Percentiles rank a stretch among this genome's conserved stretches.
These are phyloP conservation scores for Pristionchus japonicus DNA, from an alignment of 2,888 invertebrate species.

Conservation along the genomic window DNA sequence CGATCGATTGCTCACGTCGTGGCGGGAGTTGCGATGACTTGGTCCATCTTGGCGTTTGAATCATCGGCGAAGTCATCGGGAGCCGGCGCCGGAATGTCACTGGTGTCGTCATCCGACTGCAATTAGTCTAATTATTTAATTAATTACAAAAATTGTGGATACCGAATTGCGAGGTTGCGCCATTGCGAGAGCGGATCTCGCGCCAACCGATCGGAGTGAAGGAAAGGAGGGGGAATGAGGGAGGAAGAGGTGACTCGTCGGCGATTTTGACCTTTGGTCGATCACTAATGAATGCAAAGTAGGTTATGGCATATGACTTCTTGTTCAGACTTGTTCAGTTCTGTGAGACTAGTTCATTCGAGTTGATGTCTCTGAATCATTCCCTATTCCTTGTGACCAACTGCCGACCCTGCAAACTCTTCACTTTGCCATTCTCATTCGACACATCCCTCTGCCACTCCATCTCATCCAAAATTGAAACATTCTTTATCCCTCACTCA, in stretches of 20 bases:
- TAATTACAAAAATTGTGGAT: neutral
- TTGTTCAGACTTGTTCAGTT: no score
- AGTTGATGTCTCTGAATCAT: no score
- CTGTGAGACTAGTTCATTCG: no score
- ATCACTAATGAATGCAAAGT: neutral
- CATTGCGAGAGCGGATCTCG: neutral
- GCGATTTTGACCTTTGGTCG: neutral
- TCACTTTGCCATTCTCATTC: neutral
- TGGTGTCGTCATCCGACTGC: constrained; percentile 16
- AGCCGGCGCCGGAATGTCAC: neutral
- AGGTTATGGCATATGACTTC: no score
- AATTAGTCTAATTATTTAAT: neutral
- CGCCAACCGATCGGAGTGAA: neutral
- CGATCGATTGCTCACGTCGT: neutral
- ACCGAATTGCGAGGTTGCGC: neutral
- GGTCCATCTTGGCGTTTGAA: neutral
- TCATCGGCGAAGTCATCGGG: constrained; percentile 14
- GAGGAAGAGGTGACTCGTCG: neutral
- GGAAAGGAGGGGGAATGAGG: neutral
- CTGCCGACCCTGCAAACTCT: neutral
- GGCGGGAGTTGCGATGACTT: neutral
- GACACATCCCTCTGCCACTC: neutral
- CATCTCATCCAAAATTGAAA: constrained; percentile 14
- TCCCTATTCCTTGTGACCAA: neutral
- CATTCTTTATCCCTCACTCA: constrained; percentile 31